Conservation (phyloP, 2,797 vertebrate species). For the Alcedo quadribrachys region DNA sequence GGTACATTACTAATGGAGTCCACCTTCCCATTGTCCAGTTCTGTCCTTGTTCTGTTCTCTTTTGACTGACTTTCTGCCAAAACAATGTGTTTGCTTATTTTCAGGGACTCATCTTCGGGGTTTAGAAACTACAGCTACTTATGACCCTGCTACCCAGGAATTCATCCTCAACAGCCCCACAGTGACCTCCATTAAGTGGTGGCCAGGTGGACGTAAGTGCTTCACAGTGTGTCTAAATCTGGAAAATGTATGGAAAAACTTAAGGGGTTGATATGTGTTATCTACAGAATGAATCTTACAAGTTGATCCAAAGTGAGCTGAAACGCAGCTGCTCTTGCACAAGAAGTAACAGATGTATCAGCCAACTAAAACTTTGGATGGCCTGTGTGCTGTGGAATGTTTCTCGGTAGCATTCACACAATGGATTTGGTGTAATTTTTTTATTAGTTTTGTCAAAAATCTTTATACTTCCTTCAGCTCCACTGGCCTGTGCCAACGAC, state of each 20-base stretch:
- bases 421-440: neutral
- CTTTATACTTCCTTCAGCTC: neutral
- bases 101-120: constrained; percentile 94
- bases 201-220: constrained; percentile 96
- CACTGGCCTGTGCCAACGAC: neutral
- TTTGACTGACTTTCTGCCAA: neutral
- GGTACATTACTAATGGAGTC: constrained; percentile 45
- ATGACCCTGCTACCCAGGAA: constrained; percentile 92
- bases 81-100: constrained; percentile 25
- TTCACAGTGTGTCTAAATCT: neutral
- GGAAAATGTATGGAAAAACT: neutral
- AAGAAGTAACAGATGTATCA: neutral
- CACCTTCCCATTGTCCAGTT: neutral
- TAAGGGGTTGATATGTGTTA: neutral
- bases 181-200: constrained; percentile 98
- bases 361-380: neutral
- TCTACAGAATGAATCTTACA: neutral
- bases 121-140: constrained; percentile 96
- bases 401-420: neutral
- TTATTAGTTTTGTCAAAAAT: neutral
- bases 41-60: neutral
- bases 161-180: constrained; percentile 97
- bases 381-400: neutral
- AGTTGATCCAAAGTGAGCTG: neutral
- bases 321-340: neutral